Conservation (phyloP, 2,113 vertebrate species). For the Erinaceus europaeus region DNA sequence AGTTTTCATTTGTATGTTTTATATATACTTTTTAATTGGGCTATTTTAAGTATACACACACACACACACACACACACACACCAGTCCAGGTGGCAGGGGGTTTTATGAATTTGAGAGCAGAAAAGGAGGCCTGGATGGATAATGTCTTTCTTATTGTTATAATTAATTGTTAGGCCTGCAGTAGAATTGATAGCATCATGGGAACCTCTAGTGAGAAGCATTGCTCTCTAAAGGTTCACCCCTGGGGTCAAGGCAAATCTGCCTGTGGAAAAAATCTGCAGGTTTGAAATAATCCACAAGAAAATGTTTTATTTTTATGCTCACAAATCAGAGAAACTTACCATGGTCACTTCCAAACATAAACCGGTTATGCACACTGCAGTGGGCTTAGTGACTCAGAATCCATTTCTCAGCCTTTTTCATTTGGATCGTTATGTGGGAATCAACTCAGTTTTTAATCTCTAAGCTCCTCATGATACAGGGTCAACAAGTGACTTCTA, state of each 20-base stretch:
- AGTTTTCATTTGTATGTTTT: constrained; percentile 12
- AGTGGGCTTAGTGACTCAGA: background rate
- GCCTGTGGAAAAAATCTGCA: background rate
- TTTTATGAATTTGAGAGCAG: constrained; percentile 23
- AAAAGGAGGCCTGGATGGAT: constrained; percentile 16
- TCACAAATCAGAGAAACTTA: constrained; percentile 11
- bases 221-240: background rate
- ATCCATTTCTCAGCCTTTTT: constrained; percentile 27
- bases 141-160: constrained; percentile 21
- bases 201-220: background rate
- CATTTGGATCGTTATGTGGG: constrained; percentile 13
- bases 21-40: background rate
- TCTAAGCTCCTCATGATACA: background rate
- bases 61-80: background rate
- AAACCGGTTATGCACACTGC: background rate
- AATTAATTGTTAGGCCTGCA: constrained; percentile 3
- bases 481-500: constrained; percentile 29
- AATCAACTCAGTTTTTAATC: constrained; percentile 8
- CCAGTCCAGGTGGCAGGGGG: background rate
- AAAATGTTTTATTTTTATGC: constrained; percentile 40
- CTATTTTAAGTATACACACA: background rate
- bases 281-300: constrained; percentile 36
- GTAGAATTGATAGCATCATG: background rate
- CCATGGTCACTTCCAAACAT: background rate
- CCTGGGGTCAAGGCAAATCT: constrained; percentile 32